Conservation (phyloP, 2,888 invertebrate genomes). For the Linnaemya tessellans region DNA sequence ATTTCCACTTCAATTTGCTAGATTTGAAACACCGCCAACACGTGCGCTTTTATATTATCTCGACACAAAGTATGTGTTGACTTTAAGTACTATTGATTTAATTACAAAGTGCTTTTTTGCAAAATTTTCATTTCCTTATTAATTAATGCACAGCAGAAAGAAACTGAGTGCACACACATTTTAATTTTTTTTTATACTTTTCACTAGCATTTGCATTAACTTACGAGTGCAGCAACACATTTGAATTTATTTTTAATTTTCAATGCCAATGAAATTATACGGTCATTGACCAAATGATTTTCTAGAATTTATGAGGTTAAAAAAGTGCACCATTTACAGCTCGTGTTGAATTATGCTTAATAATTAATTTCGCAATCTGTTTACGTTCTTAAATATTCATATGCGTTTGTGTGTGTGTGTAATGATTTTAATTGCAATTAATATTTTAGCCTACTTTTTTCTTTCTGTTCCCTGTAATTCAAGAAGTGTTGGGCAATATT, state of each 20-base stretch:
- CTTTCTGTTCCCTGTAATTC: conserved; percentile 4
- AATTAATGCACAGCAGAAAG: not conserved
- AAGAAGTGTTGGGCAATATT: not conserved
- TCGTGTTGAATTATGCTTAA: conserved; percentile 15
- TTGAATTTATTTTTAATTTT: conserved; percentile 21
- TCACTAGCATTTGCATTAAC: not conserved
- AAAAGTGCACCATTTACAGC: not conserved
- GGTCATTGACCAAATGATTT: conserved; percentile 38
- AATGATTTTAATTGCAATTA: not conserved
- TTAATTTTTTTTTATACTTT: not conserved
- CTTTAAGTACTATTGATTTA: conserved; percentile 5
- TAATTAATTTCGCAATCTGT: not conserved
- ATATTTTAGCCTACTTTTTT: not conserved
- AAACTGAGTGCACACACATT: not conserved
- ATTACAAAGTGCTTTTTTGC: not conserved
- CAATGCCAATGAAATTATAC: conserved; percentile 32
- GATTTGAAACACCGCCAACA: not conserved
- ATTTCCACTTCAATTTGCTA: not conserved
- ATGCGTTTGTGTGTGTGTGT: too few species aligned
- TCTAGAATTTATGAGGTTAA: not conserved
- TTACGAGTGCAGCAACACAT: not conserved
- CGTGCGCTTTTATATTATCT: not conserved
- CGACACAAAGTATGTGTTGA: conserved; percentile 1
- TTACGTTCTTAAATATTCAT: conserved; percentile 3
- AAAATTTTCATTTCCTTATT: not conserved